Evolutionary conservation across 2,797 vertebrate species (phyloP), one percentile per base, ranked within the genome.

Genomic region (Etheostoma nigrum): DNA sequence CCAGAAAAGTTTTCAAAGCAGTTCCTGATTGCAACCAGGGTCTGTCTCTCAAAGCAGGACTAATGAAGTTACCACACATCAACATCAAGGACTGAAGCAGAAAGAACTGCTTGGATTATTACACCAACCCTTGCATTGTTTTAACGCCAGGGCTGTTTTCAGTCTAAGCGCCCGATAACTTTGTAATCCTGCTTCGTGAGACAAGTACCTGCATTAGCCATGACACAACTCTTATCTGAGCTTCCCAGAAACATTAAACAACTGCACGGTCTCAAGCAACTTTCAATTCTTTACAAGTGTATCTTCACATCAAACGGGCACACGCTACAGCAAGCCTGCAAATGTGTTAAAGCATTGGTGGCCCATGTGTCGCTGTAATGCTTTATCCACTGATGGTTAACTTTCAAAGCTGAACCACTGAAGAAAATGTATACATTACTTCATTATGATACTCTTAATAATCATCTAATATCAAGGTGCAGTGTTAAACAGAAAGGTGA

Each of bases 281-380:
- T 74, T 74, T 73, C 5, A 71, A 51, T 36, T 42, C 48, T 75
- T 57, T 77, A 62, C 53, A 58, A 60, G 60, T 75, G 72, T 44
- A 51, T 72, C 60, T 60, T 65, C 40, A 54, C 18, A 8, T 42
- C 14, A 58, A 30, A 10, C 16, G 47, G 67, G 1, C 49, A 1
- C 25, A 6, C 54, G 9, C 65, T 58, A 6, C 25, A 76, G 48
- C 27, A 42, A 33, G 70, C 42, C 70, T 69, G 59, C 40, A 65
- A 30, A 51, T 21, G 45, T 58, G 33, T 33, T 33, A 1, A 54
- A 60, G 27, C 54, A 6, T 36, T 13, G 33, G n/a, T 42, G 0
- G 36, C 23, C 13, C 10, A 59, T 21, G 16, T 18, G 11, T 53
- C 21, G 40, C 23, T 36, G 45, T 15, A 25, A 16, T 65, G 36